Evolutionary conservation across 2,888 invertebrate genomes (phyloP).

Genomic region (Unio delphinus): DNA sequence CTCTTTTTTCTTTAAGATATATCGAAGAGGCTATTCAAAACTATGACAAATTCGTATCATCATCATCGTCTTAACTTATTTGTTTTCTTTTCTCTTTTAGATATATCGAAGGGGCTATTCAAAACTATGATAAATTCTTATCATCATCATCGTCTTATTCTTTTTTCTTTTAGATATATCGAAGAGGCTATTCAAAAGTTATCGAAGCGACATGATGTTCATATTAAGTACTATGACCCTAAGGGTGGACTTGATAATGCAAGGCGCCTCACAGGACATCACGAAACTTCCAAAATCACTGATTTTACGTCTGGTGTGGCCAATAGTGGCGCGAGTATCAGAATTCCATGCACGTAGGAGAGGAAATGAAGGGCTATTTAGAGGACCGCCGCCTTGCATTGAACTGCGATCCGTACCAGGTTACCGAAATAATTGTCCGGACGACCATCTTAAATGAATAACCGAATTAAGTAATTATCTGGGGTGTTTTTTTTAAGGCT

Average conservation of each 20-base stretch:
- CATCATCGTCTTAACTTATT: no score
- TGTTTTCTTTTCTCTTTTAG: no score
- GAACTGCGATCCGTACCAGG: constrained; percentile 71
- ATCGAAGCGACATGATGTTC: constrained; percentile 90
- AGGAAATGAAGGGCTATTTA: constrained; percentile 93
- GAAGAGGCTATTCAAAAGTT: constrained; percentile 96
- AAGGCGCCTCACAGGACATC: constrained; percentile 90
- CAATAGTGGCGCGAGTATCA: constrained; percentile 93
- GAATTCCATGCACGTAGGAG: constrained; percentile 81
- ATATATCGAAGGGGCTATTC: no score
- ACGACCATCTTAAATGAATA: constrained; percentile 48
- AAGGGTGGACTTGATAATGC: constrained; percentile 97
- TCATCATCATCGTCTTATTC: background rate
- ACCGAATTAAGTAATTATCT: background rate
- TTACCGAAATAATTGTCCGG: constrained; percentile 62
- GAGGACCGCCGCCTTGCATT: constrained; percentile 85
- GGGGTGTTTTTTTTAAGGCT: no score
- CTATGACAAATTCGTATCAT: no score
- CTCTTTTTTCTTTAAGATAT: no score
- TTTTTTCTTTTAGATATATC: constrained; percentile 81
- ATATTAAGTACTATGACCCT: constrained; percentile 97
- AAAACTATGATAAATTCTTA: no score
- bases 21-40: no score
- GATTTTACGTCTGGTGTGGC: constrained; percentile 95
- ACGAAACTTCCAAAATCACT: constrained; percentile 97